phyloP scores from a whole-genome alignment of 2,888 invertebrate genomes.

The Drosophila formosana region DNA sequence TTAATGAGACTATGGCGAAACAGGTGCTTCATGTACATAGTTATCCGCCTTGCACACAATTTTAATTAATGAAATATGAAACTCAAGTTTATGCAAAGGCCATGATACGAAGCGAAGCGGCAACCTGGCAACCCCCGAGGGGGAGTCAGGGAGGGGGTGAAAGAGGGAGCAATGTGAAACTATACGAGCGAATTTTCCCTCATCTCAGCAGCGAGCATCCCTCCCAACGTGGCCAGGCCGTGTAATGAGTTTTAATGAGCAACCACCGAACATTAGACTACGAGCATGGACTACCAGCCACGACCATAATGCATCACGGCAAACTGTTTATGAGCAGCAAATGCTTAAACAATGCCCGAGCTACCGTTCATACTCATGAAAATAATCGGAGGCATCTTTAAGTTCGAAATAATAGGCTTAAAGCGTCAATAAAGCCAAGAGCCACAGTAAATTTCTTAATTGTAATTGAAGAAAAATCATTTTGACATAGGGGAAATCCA shows the following conservation, averaged over 20 bases:
- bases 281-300: neutral
- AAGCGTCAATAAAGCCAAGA: neutral
- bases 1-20: slow-evolving; percentile 65
- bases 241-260: slow-evolving; percentile 59
- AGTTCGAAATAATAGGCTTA: neutral
- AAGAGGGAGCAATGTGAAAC: slow-evolving; percentile 36
- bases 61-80: slow-evolving; percentile 80
- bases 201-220: slow-evolving; percentile 3
- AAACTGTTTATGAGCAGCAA: slow-evolving; percentile 23
- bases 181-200: slow-evolving; percentile 22
- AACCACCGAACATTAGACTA: slow-evolving; percentile 35
- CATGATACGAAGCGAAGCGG: slow-evolving; percentile 31
- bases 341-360: neutral
- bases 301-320: slow-evolving; percentile 29
- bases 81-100: slow-evolving; percentile 64
- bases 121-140: slow-evolving; percentile 11
- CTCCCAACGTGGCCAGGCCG: slow-evolving; percentile 3
- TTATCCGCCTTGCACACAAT: slow-evolving; percentile 63
- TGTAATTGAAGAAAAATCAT: neutral
- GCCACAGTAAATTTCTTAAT: too few relatives aligned
- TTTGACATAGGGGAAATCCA: too few relatives aligned
- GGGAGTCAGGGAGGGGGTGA: neutral
- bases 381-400: slow-evolving; percentile 16
- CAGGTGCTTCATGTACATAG: slow-evolving; percentile 67
- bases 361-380: neutral